phyloP scores from a whole-genome alignment of 2,888 invertebrate genomes.

The Caenorhabditis parvicauda region DNA sequence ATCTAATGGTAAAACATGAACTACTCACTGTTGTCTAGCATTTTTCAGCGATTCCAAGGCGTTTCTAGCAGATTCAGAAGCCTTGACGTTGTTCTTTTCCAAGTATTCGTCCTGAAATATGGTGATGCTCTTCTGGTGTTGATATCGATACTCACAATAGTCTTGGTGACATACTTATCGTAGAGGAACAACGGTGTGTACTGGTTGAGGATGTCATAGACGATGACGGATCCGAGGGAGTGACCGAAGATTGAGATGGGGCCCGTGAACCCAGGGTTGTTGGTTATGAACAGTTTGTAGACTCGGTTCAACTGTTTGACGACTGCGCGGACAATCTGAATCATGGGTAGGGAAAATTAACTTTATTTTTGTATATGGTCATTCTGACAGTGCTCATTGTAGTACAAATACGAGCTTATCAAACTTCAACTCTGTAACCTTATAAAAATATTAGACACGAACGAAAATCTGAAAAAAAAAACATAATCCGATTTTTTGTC shows the following conservation, averaged over 20 bases:
- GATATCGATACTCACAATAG: constrained; percentile 38
- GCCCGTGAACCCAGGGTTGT: constrained; percentile 73
- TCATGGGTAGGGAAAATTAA: too few species aligned
- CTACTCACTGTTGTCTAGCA: constrained; percentile 14
- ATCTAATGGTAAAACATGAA: not conserved
- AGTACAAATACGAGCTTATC: too few species aligned
- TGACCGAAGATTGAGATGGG: constrained; percentile 73
- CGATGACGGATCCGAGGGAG: constrained; percentile 72
- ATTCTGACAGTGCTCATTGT: too few species aligned
- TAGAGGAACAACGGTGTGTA: constrained; percentile 67
- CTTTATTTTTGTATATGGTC: too few species aligned
- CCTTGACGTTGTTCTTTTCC: constrained; percentile 10
- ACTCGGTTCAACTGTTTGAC: constrained; percentile 71
- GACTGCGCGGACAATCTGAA: constrained; percentile 70
- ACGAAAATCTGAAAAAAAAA: too few species aligned
- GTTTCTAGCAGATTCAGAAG: constrained; percentile 7
- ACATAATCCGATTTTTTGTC: too few species aligned
- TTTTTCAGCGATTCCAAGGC: constrained; percentile 20
- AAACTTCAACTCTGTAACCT: too few species aligned
- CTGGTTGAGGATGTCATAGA: constrained; percentile 71
- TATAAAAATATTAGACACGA: too few species aligned
- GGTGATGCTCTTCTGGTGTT: not conserved
- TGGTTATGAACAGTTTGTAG: constrained; percentile 71
- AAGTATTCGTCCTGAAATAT: constrained; percentile 42
- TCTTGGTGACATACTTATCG: constrained; percentile 64